phyloP scores from a whole-genome alignment of 1,140 invertebrate genomes.

The Cyclargus thomasi region DNA sequence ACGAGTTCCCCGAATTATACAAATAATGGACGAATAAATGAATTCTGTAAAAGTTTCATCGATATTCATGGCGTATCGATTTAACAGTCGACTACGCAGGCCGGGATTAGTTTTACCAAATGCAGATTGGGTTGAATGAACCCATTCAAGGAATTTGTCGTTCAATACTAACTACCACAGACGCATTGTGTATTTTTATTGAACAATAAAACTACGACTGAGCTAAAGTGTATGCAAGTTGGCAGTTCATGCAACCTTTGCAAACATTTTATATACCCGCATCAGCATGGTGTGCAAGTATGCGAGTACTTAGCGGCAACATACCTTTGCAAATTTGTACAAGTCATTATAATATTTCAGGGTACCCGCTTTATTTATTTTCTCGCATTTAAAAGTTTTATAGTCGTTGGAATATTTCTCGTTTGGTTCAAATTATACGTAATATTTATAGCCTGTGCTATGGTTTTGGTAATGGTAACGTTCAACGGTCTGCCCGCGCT shows the following conservation, averaged over 20 bases:
- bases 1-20: not conserved
- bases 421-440: no score
- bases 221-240: not conserved
- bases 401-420: no score
- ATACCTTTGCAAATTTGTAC: not conserved
- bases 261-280: not conserved
- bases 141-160: slow-evolving; percentile 3
- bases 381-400: no score
- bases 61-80: not conserved
- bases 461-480: slow-evolving; percentile 1
- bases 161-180: not conserved
- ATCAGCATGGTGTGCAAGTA: not conserved
- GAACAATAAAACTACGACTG: not conserved
- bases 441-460: not conserved
- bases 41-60: not conserved
- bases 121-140: slow-evolving; percentile 8
- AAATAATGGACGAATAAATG: not conserved
- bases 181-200: slow-evolving; percentile 3
- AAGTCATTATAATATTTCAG: no score
- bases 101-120: not conserved
- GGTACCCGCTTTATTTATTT: no score
- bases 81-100: not conserved
- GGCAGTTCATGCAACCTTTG: not conserved
- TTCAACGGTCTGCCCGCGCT: slow-evolving; percentile 10
- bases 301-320: not conserved